Base-by-base conservation (phyloP, 2,797 vertebrate genomes). In the Smutsia gigantea region DNA sequence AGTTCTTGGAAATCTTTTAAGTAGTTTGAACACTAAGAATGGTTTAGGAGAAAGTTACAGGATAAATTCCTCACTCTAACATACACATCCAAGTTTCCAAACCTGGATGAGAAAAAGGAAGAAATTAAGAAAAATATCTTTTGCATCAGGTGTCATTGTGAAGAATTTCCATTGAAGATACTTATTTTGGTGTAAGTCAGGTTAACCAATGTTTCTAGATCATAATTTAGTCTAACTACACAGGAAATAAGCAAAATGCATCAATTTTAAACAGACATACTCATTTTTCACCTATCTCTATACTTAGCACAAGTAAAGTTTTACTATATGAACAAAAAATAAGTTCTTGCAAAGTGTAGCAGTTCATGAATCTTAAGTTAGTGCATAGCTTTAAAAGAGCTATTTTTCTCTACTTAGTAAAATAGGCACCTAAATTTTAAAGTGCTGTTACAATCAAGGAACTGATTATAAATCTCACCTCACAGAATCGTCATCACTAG, bases 231-330 rank as follows among this genome's bases (percentile, higher is more conserved):
- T 61, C 13, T 94, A 84, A 79, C 14, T 79, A 5, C 29, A 89
- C 51, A 49, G 11, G 19, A 88, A 84, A 92, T 72, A 79, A 79
- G n/a, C 46, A 92, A 84, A 92, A 85, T 55, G 23, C 4, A 59
- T 74, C 42, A 25, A 79, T 72, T 89, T 72, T 84, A 85, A 72
- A 49, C 29, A 37, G 34, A 27, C 29, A 83, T 23, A 19, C 18
- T 77, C 72, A 79, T 94, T 94, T 94, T 85, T 87, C 39, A 85
- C 51, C 37, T 79, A 31, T 92, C 89, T 46, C 74, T 86, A n/a
- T 39, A 77, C 21, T 93, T 61, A 75, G 61, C 66, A 95, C 25
- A 84, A 68, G 42, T 81, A 74, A 59, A 88, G 13, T 53, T 90
- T 90, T 87, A 53, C 29, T 75, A 0, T 77, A 82, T 57, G 8